phyloP scores from a whole-genome alignment of 2,888 invertebrate species.

The Eurytoma californica region DNA sequence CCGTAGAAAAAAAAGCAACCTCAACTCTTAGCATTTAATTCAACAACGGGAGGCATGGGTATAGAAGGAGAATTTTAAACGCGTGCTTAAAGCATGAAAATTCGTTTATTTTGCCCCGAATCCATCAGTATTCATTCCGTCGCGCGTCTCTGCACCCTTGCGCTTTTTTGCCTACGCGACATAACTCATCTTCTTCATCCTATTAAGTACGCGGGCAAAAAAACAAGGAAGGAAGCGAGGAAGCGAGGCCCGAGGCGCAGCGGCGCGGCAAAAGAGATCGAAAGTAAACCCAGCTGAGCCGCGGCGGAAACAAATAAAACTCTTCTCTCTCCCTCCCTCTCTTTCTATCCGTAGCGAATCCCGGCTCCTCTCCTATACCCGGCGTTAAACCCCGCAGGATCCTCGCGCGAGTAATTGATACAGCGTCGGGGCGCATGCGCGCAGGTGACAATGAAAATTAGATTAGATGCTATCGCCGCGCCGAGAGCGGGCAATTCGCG shows the following conservation, averaged over 20 bases:
- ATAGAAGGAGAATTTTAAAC: too few species aligned
- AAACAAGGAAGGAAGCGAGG: constrained; percentile 5
- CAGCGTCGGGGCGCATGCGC: constrained; percentile 33
- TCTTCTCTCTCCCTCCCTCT: not conserved
- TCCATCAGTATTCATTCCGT: constrained; percentile 54
- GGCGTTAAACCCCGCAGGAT: not conserved
- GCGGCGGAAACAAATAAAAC: constrained; percentile 45
- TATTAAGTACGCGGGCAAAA: constrained; percentile 39
- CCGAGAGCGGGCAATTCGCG: not conserved
- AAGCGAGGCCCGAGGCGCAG: not conserved
- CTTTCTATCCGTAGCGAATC: constrained; percentile 13
- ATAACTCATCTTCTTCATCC: constrained; percentile 53
- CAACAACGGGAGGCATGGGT: too few species aligned
- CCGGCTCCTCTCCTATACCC: not conserved
- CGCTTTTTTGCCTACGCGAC: constrained; percentile 1
- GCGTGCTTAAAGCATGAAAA: constrained; percentile 24
- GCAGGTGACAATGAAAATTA: constrained; percentile 63
- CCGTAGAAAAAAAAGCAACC: too few species aligned
- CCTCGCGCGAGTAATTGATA: constrained; percentile 52
- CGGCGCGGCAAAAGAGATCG: constrained; percentile 19
- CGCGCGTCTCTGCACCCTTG: constrained; percentile 4
- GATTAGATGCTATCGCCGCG: constrained; percentile 59
- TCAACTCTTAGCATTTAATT: too few species aligned
- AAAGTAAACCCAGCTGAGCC: constrained; percentile 49
- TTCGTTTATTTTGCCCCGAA: constrained; percentile 46